Conservation (phyloP, 2,113 vertebrate species). For the Trochalopteron elliotii region DNA sequence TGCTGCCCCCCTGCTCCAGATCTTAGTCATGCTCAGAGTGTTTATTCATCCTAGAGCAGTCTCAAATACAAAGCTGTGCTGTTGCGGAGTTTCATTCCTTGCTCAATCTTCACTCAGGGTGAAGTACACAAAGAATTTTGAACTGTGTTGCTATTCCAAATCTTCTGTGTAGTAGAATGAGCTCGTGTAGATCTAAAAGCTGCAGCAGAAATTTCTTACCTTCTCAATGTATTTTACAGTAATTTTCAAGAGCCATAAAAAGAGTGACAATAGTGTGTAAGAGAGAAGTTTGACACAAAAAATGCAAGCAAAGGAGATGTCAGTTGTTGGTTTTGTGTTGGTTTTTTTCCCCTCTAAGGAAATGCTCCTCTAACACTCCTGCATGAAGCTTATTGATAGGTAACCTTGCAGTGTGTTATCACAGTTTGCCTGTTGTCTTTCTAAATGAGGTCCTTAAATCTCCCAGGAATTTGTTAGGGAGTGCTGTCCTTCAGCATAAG, state of each 20-base stretch:
- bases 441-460: not conserved
- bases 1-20: slow-evolving; percentile 67
- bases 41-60: slow-evolving; percentile 7
- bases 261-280: not conserved
- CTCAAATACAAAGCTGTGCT: not conserved
- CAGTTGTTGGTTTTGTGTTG: not conserved
- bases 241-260: not conserved
- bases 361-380: not conserved
- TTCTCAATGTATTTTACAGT: not conserved
- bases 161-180: not conserved
- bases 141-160: not conserved
- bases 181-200: not conserved
- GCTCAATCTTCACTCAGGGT: not conserved
- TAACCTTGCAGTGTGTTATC: not conserved
- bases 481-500: not conserved
- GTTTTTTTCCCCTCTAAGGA: not conserved
- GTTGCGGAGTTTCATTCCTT: not conserved
- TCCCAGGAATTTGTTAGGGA: not conserved
- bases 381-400: not conserved
- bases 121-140: not conserved
- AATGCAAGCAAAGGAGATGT: not conserved
- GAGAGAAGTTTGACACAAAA: not conserved
- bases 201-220: not conserved
- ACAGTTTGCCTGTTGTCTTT: not conserved
- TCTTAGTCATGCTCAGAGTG: slow-evolving; percentile 33